Evolutionary conservation across 2,113 vertebrate genomes (phyloP).

Genomic region (Nyctereutes procyonoides): DNA sequence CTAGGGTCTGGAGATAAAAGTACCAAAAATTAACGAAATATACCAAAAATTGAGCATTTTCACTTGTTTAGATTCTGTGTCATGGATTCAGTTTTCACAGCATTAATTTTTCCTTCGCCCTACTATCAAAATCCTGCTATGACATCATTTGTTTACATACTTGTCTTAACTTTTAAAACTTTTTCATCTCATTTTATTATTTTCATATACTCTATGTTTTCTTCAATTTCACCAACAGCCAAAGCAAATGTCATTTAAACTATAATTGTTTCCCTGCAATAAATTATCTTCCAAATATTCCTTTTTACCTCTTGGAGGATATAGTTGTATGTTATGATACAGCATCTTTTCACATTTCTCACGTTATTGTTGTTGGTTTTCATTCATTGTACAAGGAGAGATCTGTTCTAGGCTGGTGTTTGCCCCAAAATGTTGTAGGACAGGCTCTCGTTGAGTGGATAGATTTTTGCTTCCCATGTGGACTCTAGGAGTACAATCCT

Average conservation of each 20-base stretch:
- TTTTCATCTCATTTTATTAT: background rate
- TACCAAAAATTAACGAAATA: slow-evolving; percentile 40
- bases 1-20: background rate
- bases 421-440: background rate
- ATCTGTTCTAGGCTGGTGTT: background rate
- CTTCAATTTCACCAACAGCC: background rate
- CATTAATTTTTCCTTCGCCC: background rate
- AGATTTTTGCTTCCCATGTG: background rate
- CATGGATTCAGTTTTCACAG: background rate
- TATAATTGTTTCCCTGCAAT: background rate
- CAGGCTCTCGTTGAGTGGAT: background rate
- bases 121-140: background rate
- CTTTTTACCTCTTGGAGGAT: background rate
- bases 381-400: background rate
- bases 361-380: background rate
- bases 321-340: background rate
- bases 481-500: background rate
- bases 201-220: background rate
- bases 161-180: background rate
- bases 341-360: background rate
- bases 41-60: background rate
- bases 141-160: background rate
- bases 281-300: background rate
- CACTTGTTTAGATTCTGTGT: background rate
- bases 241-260: background rate